Evolutionary conservation across 2,113 vertebrate genomes (phyloP).

Genomic region (Pygoscelis antarcticus): DNA sequence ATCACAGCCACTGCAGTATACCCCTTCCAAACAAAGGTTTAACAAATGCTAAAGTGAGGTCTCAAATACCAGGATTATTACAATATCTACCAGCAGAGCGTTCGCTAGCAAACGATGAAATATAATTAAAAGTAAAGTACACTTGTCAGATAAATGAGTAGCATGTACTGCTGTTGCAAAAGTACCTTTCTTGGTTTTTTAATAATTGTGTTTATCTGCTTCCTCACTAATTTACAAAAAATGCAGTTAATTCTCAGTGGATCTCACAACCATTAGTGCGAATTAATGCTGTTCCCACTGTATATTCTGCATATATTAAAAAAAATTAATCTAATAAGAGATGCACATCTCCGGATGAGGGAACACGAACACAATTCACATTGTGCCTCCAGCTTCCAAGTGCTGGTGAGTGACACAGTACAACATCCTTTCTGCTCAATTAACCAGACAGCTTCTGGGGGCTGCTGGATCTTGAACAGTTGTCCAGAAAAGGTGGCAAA

Average conservation of each 20-base stretch:
- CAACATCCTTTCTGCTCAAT: slow-evolving; percentile 17
- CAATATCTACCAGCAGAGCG: not conserved
- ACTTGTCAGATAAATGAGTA: slow-evolving; percentile 47
- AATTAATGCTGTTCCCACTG: slow-evolving; percentile 64
- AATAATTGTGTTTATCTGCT: slow-evolving; percentile 66
- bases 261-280: slow-evolving; percentile 55
- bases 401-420: not conserved
- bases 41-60: not conserved
- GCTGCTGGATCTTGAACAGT: not conserved
- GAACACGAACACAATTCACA: slow-evolving; percentile 27
- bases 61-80: not conserved
- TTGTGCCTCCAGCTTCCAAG: not conserved
- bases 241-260: slow-evolving; percentile 59
- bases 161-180: slow-evolving; percentile 11
- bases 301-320: slow-evolving; percentile 65
- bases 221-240: slow-evolving; percentile 68
- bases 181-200: slow-evolving; percentile 25
- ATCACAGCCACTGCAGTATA: not conserved
- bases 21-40: not conserved
- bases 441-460: not conserved
- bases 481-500: not conserved
- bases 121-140: slow-evolving; percentile 64
- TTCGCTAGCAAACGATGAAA: not conserved
- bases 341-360: slow-evolving; percentile 36
- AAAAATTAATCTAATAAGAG: slow-evolving; percentile 62